These are phyloP conservation scores for Lontra canadensis DNA, from an alignment of 2,113 vertebrate species.

Conservation along the genomic window DNA sequence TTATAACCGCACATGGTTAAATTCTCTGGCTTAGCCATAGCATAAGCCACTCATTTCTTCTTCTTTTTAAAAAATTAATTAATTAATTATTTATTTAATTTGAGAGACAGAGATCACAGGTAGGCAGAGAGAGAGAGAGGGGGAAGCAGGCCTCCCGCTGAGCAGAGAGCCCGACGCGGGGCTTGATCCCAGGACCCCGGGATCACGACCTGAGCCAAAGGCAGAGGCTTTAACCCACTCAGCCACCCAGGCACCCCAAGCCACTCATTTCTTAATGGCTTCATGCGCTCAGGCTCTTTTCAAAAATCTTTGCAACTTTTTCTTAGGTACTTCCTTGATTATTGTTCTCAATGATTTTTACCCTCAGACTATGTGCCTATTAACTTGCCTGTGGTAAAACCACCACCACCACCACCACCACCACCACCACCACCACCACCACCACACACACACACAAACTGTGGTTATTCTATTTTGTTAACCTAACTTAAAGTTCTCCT, in stretches of 20 bases:
- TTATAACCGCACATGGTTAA: not conserved
- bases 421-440: too few species aligned
- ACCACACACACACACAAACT: too few species aligned
- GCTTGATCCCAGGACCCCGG: too few species aligned
- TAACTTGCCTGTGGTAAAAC: not conserved
- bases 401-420: too few species aligned
- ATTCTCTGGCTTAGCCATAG: not conserved
- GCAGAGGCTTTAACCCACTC: too few species aligned
- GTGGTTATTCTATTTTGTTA: conserved; percentile 4
- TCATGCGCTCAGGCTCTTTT: not conserved
- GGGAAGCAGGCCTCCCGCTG: too few species aligned
- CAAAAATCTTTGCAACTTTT: not conserved
- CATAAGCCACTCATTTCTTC: not conserved
- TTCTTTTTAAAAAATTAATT: too few species aligned
- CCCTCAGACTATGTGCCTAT: not conserved
- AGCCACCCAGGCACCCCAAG: too few species aligned
- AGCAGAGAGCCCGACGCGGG: too few species aligned
- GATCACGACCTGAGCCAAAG: too few species aligned
- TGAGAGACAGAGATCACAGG: too few species aligned
- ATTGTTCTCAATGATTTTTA: not conserved
- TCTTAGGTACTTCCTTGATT: not conserved
- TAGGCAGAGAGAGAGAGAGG: fast-evolving
- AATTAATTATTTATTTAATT: too few species aligned
- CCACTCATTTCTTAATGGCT: not conserved
- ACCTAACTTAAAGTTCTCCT: not conserved